phyloP scores from a whole-genome alignment of 1,140 invertebrate species.

The Bursaphelenchus mucronatus region DNA sequence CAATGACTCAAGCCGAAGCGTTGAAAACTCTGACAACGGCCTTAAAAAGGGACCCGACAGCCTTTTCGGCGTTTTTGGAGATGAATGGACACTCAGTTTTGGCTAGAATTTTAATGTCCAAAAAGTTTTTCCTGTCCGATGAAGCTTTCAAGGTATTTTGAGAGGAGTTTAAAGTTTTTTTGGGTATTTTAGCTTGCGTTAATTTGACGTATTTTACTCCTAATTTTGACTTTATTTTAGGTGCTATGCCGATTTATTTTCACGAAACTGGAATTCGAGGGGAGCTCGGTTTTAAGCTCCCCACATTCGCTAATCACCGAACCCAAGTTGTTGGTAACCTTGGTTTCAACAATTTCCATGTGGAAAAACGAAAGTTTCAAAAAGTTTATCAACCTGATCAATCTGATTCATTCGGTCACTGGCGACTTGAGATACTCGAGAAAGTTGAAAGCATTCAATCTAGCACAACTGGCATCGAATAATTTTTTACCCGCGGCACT shows the following conservation, averaged over 20 bases:
- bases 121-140: constrained; percentile 29
- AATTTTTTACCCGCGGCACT: constrained; percentile 18
- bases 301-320: constrained; percentile 33
- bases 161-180: background rate
- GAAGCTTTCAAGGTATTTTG: constrained; percentile 15
- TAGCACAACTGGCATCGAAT: constrained; percentile 10
- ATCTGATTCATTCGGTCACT: constrained; percentile 26
- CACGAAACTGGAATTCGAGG: constrained; percentile 29
- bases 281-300: constrained; percentile 13
- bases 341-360: constrained; percentile 32
- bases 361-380: constrained; percentile 32
- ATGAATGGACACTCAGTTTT: constrained; percentile 24
- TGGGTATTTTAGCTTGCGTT: background rate
- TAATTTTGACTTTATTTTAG: constrained; percentile 27
- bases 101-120: constrained; percentile 33
- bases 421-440: background rate
- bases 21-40: constrained; percentile 25
- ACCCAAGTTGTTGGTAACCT: constrained; percentile 29
- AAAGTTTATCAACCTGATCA: constrained; percentile 31
- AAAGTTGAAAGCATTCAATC: constrained; percentile 32
- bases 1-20: constrained; percentile 26
- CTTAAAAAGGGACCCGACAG: constrained; percentile 39
- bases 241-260: constrained; percentile 32
- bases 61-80: constrained; percentile 30
- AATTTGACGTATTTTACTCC: constrained; percentile 12